Percentiles rank a stretch among this genome's conserved stretches.
These are phyloP conservation scores for Sorex fumeus DNA, from an alignment of 2,113 vertebrate species.

Conservation along the genomic window DNA sequence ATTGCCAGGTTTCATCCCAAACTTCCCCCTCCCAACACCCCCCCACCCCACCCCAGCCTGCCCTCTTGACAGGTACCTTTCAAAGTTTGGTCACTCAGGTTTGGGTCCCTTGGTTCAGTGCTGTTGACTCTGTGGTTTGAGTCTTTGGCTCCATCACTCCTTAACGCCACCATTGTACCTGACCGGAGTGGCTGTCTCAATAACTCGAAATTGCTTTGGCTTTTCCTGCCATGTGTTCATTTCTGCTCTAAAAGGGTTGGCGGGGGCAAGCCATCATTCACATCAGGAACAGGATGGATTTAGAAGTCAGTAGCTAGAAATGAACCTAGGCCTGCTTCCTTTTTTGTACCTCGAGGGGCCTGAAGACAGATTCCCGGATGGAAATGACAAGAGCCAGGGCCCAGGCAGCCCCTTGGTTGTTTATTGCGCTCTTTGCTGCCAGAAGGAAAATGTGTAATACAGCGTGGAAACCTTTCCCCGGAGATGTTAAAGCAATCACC, in stretches of 20 bases:
- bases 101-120: too few relatives aligned
- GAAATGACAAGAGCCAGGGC: conserved; percentile 49
- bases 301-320: conserved; percentile 63
- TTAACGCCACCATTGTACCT: too few relatives aligned
- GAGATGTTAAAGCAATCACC: conserved; percentile 44
- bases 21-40: too few relatives aligned
- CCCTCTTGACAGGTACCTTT: too few relatives aligned
- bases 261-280: conserved; percentile 53
- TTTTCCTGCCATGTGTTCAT: conserved; percentile 24
- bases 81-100: too few relatives aligned
- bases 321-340: conserved; percentile 22
- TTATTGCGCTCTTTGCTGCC: conserved; percentile 53
- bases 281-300: conserved; percentile 41
- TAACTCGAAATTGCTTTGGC: conserved; percentile 45
- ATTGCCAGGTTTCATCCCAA: too few relatives aligned
- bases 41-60: too few relatives aligned
- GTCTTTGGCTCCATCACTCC: too few relatives aligned
- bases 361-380: conserved; percentile 59
- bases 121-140: too few relatives aligned
- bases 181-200: background rate
- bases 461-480: conserved; percentile 28
- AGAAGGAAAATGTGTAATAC: conserved; percentile 53
- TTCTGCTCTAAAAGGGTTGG: conserved; percentile 52
- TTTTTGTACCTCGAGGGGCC: conserved; percentile 36
- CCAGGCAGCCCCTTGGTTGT: conserved; percentile 15